These are phyloP conservation scores for Rhinoraja longicauda DNA, from an alignment of 2,797 vertebrate species.

Conservation along the genomic window DNA sequence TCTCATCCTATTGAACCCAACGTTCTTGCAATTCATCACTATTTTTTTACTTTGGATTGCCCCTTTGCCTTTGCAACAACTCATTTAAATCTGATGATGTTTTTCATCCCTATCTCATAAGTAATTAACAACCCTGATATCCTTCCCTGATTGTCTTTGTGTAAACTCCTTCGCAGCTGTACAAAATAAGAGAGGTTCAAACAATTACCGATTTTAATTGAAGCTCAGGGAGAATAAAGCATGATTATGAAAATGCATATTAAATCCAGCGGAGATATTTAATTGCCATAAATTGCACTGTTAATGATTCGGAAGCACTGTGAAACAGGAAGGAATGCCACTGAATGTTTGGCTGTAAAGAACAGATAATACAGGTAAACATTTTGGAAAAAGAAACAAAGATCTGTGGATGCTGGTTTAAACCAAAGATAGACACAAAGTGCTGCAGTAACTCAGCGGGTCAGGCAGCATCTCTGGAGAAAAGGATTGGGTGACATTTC, in stretches of 20 bases:
- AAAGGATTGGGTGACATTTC: too few species aligned
- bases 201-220: neutral
- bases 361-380: neutral
- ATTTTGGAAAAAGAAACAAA: neutral
- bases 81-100: too few species aligned
- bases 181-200: neutral
- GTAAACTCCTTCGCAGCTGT: neutral
- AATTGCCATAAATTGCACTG: neutral
- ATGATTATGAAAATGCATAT: neutral
- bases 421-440: too few species aligned
- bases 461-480: too few species aligned
- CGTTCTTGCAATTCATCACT: too few species aligned
- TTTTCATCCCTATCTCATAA: neutral
- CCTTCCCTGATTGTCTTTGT: neutral
- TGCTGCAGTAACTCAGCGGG: too few species aligned
- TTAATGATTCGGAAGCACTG: neutral
- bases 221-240: neutral
- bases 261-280: neutral
- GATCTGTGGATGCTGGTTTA: too few species aligned
- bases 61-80: too few species aligned
- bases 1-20: too few species aligned
- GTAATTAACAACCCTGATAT: neutral
- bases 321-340: neutral
- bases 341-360: neutral
- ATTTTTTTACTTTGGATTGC: too few species aligned